Base-by-base conservation (phyloP, 2,888 invertebrate genomes). In the Euspilapteryx auroguttella region DNA sequence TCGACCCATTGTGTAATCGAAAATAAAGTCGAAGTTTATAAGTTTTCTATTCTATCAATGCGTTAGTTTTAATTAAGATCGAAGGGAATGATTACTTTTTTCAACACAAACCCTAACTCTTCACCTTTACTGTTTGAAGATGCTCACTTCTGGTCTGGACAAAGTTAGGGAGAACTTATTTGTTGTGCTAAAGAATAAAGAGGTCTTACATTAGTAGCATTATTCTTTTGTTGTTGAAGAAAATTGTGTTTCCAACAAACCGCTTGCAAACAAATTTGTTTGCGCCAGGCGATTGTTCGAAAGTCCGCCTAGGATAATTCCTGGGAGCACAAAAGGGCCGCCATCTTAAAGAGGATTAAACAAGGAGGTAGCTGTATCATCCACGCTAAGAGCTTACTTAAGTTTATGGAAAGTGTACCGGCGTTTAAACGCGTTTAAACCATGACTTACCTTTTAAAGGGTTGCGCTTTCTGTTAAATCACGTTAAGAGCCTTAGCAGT, bases 1-100 rank as follows among this genome's bases (percentile, higher is more conserved):
- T 45, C 40, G 34, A 38, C 36, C 55, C 49, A 64, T 73, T 69
- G 68, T 71, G 45, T 58, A 47, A 49, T 56, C 56, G 49, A 45
- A 57, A 65, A 55, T 56, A 56, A 59, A 17, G 51, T 48, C 49
- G 44, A 55, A 50, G 55, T 53, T 49, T 56, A 47, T n/a, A 53
- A 44, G 48, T 57, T 55, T 63, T 66, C 62, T 53, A 63, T 66
- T 68, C 64, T 66, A 69, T 61, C 13, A 59, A 63, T 47, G 54
- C 52, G n/a, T 59, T 68, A 69, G 65, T 68, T 57, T 63, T 71
- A 61, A 71, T 71, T 75, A 61, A 68, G 73, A 75, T 75, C 69
- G 71, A 69, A 65, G 51, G 52, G 43, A 43, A 52, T 58, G 73
- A 75, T 73, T 64, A 58, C 34, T 49, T 44, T 37, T 40, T 45